phyloP scores from a whole-genome alignment of 2,888 invertebrate genomes.

The Rambutsinella grinnellia region DNA sequence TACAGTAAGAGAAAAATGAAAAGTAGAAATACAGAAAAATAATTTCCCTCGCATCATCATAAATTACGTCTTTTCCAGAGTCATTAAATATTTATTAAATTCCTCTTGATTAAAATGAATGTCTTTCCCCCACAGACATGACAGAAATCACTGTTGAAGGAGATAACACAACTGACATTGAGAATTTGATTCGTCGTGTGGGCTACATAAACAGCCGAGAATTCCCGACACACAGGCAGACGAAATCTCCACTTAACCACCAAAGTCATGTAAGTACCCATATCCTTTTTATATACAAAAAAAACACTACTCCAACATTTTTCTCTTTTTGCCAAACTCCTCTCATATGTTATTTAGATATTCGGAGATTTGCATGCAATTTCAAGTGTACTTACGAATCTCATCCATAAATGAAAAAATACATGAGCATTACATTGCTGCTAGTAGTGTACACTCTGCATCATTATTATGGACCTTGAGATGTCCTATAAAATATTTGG shows the following conservation, averaged over 20 bases:
- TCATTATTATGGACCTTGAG: conserved; percentile 46
- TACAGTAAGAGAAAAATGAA: background rate
- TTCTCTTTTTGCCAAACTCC: background rate
- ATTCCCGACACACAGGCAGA: conserved; percentile 93
- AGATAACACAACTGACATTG: conserved; percentile 90
- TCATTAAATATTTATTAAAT: background rate
- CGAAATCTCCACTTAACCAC: conserved; percentile 87
- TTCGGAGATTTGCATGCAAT: background rate
- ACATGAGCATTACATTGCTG: background rate
- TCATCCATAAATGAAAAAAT: background rate
- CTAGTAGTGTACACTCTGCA: background rate
- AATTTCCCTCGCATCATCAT: no score
- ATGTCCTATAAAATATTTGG: conserved; percentile 24
- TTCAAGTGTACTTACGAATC: background rate
- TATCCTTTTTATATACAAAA: conserved; percentile 10
- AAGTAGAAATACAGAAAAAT: background rate
- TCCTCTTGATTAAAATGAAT: no score
- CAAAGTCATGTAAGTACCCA: conserved; percentile 77
- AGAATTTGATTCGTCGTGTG: conserved; percentile 86
- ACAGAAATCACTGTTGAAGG: conserved; percentile 94
- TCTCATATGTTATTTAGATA: background rate
- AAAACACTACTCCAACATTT: background rate
- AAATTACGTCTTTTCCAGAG: conserved; percentile 8
- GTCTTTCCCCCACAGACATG: conserved; percentile 73
- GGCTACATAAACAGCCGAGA: conserved; percentile 89